These are phyloP conservation scores for Acanthosepion lycidas DNA, from an alignment of 2,888 invertebrate genomes.

Conservation along the genomic window DNA sequence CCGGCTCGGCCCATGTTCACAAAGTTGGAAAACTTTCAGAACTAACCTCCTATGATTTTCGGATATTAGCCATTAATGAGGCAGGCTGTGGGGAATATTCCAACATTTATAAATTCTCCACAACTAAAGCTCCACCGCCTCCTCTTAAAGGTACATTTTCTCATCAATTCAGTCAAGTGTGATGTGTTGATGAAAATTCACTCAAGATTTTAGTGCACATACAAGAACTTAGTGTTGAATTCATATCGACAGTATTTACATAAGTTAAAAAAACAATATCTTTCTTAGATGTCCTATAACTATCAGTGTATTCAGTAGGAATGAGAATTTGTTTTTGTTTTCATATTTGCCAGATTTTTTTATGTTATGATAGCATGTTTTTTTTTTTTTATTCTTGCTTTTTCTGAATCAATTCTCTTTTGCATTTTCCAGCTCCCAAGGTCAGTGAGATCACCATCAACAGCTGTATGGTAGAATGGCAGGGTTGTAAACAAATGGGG, in stretches of 20 bases:
- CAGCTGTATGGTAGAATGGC: slow-evolving; percentile 82
- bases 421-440: slow-evolving; percentile 78
- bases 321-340: neutral
- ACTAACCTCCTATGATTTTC: slow-evolving; percentile 86
- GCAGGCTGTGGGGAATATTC: slow-evolving; percentile 89
- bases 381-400: neutral
- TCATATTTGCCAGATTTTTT: neutral
- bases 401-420: neutral
- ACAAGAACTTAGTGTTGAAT: no score
- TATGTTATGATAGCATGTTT: no score
- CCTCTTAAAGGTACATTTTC: slow-evolving; percentile 80
- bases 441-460: slow-evolving; percentile 78
- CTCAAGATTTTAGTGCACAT: no score
- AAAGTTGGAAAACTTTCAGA: slow-evolving; percentile 90
- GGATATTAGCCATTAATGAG: slow-evolving; percentile 89
- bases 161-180: no score
- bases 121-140: slow-evolving; percentile 86
- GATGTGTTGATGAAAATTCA: no score
- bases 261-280: no score
- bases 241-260: no score
- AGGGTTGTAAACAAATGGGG: slow-evolving; percentile 78
- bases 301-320: no score
- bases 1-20: slow-evolving; percentile 85
- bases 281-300: no score
- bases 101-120: slow-evolving; percentile 82